Base-by-base conservation (phyloP, 1,140 invertebrate genomes). In the Hyphantria cunea region DNA sequence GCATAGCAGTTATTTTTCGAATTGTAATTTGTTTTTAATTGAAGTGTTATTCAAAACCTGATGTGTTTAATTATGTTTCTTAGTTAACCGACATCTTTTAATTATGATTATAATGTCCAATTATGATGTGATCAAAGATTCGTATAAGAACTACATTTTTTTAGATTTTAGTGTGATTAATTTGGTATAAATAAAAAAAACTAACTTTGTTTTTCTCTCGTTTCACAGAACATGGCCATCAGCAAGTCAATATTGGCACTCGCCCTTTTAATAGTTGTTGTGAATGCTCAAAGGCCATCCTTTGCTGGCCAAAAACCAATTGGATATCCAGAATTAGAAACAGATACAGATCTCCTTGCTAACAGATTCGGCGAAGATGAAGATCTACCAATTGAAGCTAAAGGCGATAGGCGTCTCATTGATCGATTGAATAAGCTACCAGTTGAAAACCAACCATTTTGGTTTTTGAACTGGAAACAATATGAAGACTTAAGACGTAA, bases 391-490 rank as follows among this genome's bases (percentile, higher is more conserved):
- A 77, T 92, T 3, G 88, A 92, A 59, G 91, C 90, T 7, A 68
- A 68, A 34, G 92, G 92, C 4, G 92, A 93, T 25, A 66, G 70
- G 13, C 78, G 88, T 14, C 70, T 93, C 3, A 71, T 93, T 0
- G 89, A 93, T 48, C 76, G 89, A 32, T 76, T 93, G 1, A 81
- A 92, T 12, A 64, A 86, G 9, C 84, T 93, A 84, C 93, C 93
- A 4, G 73, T 81, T 0, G 92, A 93, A 5, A 89, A 91, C n/a
- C 83, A 86, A 65, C 93, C 93, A 0, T 93, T 93, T 66, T 93
- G 93, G 93, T 92, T 88, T 34, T 31, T 93, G 3, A 94, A 94
- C 61, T 89, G 89, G 78, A 77, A 82, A 31, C 81, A 90, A 2
- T 92, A 93, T 12, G 88, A 92, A 42, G 80, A 49, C 1, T 50